Base-by-base conservation (phyloP, 2,113 vertebrate genomes). In the Chloropsis hardwickii region DNA sequence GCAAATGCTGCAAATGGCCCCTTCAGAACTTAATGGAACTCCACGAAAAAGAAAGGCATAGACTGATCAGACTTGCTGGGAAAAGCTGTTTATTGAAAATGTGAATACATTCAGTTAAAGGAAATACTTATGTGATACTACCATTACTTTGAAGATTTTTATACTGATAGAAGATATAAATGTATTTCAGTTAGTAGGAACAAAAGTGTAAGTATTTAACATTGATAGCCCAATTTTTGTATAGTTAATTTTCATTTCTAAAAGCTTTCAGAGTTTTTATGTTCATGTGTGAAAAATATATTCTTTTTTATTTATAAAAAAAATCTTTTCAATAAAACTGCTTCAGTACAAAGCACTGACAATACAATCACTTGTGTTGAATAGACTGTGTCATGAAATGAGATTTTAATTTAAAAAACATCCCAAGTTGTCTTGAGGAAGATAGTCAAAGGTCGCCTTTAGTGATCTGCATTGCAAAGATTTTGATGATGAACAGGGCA, bases 271-370 rank as follows among this genome's bases (percentile, higher is more conserved):
- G 79, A 92, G 61, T 91, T 97, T 95, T 95, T 96, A 89, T 86
- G 95, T 92, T 97, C 53, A 2, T 90, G 89, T 93, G 95, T 95
- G 92, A 51, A 76, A 71, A 95, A 90, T 97, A 96, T 93, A 97
- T 78, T 39, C 74, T 96, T 97, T 96, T 96, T 97, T 97, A 97
- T 97, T 97, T 97, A 96, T 96, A 84, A 88, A 81, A 37, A 54
- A 39, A 31, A 61, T 50, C 91, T 97, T 97, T 97, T 85, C 92
- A 97, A 95, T 96, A 97, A 97, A 97, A 97, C 39, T 54, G 65
- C 72, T 97, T 78, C 92, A 82, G 33, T 96, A 71, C 58, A 94
- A 94, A 91, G 31, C 61, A 25, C 40, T 88, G 40, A 11, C 56
- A 69, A 0, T 76, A 22, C 39, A 81, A 31, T 92, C 2, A 44